phyloP scores from a whole-genome alignment of 1,140 invertebrate genomes.

The Habropoda laboriosa region DNA sequence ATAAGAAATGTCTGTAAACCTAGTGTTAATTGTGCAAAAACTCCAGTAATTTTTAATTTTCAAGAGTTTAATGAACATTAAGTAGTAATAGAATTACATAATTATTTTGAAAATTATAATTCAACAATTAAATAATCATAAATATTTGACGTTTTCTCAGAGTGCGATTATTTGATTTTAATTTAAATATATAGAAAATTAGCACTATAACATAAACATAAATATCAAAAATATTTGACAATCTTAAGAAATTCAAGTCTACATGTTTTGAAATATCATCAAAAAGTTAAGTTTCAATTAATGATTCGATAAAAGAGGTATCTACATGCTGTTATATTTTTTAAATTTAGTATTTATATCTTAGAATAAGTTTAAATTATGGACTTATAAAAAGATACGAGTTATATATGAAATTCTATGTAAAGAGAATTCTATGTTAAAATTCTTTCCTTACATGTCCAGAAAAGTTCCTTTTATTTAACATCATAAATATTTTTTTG shows the following conservation, averaged over 20 bases:
- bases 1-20: too few relatives aligned
- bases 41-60: conserved; percentile 5
- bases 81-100: neutral
- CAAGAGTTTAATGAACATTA: neutral
- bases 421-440: neutral
- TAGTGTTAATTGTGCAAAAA: neutral
- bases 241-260: too few relatives aligned
- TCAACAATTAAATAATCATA: neutral
- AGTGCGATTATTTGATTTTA: neutral
- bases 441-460: too few relatives aligned
- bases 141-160: neutral
- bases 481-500: too few relatives aligned
- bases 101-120: too few relatives aligned
- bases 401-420: neutral
- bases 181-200: neutral
- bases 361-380: neutral
- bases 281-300: neutral
- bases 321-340: neutral
- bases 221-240: neutral
- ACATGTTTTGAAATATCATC: neutral
- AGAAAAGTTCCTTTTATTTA: too few relatives aligned
- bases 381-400: neutral
- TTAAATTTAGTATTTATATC: neutral
- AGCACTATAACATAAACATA: neutral
- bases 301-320: neutral